These are phyloP conservation scores for Andricus grossulariae DNA, from an alignment of 1,140 invertebrate species.

Conservation along the genomic window DNA sequence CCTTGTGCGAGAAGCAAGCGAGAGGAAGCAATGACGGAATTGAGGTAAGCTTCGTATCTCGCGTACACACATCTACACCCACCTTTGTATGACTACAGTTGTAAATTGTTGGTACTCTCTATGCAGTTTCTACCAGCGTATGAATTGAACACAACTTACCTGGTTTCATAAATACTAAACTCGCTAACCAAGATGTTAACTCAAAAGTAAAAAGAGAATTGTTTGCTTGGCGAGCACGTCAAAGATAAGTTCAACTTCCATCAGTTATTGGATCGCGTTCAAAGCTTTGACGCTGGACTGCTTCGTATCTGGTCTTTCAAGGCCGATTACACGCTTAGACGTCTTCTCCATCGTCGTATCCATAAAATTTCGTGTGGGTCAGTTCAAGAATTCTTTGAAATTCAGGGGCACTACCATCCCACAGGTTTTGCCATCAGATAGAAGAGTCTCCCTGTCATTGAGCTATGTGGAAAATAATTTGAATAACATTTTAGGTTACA, in stretches of 20 bases:
- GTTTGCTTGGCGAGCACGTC: constrained; percentile 34
- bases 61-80: constrained; percentile 36
- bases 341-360: neutral
- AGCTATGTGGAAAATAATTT: too few species aligned
- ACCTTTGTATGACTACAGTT: constrained; percentile 33
- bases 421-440: too few species aligned
- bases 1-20: constrained; percentile 49
- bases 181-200: neutral
- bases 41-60: constrained; percentile 39
- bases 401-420: too few species aligned
- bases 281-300: neutral
- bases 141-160: neutral
- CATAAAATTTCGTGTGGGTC: neutral
- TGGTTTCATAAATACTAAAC: neutral
- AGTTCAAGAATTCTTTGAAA: too few species aligned
- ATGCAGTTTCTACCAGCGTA: neutral
- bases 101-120: constrained; percentile 44
- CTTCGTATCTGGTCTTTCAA: neutral
- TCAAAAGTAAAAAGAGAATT: neutral
- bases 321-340: neutral
- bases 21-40: constrained; percentile 40
- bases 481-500: too few species aligned
- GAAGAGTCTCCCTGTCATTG: too few species aligned
- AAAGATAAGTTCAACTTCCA: constrained; percentile 54
- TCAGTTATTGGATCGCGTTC: constrained; percentile 56